Evolutionary conservation across 2,888 invertebrate species (phyloP).

Genomic region (Megastigmus dorsalis): DNA sequence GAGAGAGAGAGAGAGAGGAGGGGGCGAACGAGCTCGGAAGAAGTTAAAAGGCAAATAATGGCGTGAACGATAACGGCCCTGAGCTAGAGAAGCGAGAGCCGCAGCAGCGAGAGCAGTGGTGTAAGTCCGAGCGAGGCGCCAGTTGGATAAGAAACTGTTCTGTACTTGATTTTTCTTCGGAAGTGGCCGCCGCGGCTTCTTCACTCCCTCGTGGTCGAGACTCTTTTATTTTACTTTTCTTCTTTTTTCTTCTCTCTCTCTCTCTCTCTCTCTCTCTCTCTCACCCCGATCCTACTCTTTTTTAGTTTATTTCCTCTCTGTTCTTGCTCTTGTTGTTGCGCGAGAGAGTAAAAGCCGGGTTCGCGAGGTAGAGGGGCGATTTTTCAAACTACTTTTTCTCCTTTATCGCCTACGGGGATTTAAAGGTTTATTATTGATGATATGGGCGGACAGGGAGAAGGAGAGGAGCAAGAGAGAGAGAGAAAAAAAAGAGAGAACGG

Average conservation of each 20-base stretch:
- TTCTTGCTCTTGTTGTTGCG: background rate
- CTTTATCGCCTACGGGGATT: constrained; percentile 31
- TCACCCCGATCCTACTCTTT: background rate
- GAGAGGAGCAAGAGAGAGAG: no score
- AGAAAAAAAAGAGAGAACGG: no score
- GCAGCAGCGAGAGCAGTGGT: background rate
- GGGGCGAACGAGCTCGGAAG: no score
- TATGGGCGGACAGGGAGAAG: background rate
- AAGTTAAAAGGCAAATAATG: constrained; percentile 64
- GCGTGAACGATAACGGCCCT: constrained; percentile 53
- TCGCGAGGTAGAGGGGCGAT: constrained; percentile 3
- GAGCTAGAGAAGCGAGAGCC: background rate
- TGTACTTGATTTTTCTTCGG: constrained; percentile 53
- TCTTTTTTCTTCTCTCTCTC: background rate
- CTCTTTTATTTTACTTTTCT: background rate
- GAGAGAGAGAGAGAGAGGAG: background rate
- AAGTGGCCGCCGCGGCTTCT: constrained; percentile 36
- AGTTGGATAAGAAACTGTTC: constrained; percentile 51
- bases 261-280: background rate
- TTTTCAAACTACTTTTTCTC: constrained; percentile 41
- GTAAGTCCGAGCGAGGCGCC: background rate
- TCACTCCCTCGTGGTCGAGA: constrained; percentile 29
- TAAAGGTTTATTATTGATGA: constrained; percentile 46
- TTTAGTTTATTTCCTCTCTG: constrained; percentile 17
- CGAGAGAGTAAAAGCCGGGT: constrained; percentile 31